Evolutionary conservation across 2,888 invertebrate species (phyloP).

Genomic region (Dioctria rufipes): DNA sequence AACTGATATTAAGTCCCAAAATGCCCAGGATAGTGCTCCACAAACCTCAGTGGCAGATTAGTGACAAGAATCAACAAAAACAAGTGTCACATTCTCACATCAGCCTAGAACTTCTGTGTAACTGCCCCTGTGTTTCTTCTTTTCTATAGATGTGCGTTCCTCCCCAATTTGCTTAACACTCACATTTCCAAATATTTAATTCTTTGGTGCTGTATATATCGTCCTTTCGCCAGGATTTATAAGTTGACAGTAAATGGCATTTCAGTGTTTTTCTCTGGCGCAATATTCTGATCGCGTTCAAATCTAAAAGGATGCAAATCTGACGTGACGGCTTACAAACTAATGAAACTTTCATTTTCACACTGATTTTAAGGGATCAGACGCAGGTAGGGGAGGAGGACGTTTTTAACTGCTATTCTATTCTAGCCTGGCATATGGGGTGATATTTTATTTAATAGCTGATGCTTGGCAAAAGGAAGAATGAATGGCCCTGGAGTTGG

Average conservation of each 20-base stretch:
- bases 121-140: background rate
- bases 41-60: slow-evolving; percentile 15
- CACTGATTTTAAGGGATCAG: background rate
- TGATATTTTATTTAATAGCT: slow-evolving; percentile 40
- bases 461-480: background rate
- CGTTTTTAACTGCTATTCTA: background rate
- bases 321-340: slow-evolving; percentile 49
- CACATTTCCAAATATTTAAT: slow-evolving; percentile 3
- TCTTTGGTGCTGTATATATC: background rate
- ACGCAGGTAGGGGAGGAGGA: background rate
- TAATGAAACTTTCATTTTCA: slow-evolving; percentile 28
- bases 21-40: background rate
- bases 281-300: slow-evolving; percentile 8
- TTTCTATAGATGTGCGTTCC: background rate
- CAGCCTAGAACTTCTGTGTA: background rate
- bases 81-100: slow-evolving; percentile 50
- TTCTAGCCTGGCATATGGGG: slow-evolving; percentile 31
- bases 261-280: slow-evolving; percentile 25
- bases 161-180: slow-evolving; percentile 22
- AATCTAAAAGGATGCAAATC: slow-evolving; percentile 38
- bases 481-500: background rate
- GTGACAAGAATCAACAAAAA: slow-evolving; percentile 40
- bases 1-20: slow-evolving; percentile 13
- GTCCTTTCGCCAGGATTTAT: background rate
- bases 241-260: slow-evolving; percentile 41